Evolutionary conservation across 1,140 invertebrate species (phyloP).

Genomic region (Drosophila parabipectinata): DNA sequence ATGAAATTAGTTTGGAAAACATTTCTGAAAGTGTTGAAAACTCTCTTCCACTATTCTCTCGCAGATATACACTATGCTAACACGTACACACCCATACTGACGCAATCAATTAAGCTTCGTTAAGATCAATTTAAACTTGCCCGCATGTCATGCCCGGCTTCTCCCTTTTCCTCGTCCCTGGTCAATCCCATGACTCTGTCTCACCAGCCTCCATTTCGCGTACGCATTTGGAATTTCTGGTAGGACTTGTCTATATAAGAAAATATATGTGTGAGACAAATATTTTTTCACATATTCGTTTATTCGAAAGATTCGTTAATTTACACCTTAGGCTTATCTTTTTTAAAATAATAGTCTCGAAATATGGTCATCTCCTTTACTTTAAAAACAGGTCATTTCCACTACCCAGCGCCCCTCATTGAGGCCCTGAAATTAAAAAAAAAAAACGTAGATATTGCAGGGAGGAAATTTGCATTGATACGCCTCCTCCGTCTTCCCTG

Average conservation of each 20-base stretch:
- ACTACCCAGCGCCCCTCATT: no score
- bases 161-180: conserved; percentile 1
- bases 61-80: conserved; percentile 27
- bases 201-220: conserved; percentile 41
- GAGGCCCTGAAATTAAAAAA: no score
- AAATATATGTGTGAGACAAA: conserved; percentile 4
- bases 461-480: no score
- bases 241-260: conserved; percentile 10
- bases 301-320: background rate
- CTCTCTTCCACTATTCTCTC: conserved; percentile 39
- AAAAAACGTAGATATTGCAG: no score
- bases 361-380: no score
- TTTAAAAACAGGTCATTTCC: no score
- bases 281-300: conserved; percentile 5
- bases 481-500: no score
- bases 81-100: conserved; percentile 65
- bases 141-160: conserved; percentile 71
- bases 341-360: no score
- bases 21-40: background rate
- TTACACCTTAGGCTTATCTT: background rate
- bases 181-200: conserved; percentile 18
- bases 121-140: conserved; percentile 84
- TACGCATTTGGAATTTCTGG: conserved; percentile 62
- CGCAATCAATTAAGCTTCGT: conserved; percentile 82
- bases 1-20: background rate